Evolutionary conservation across 2,797 vertebrate species (phyloP).

Genomic region (Tympanoctomys barrerae): DNA sequence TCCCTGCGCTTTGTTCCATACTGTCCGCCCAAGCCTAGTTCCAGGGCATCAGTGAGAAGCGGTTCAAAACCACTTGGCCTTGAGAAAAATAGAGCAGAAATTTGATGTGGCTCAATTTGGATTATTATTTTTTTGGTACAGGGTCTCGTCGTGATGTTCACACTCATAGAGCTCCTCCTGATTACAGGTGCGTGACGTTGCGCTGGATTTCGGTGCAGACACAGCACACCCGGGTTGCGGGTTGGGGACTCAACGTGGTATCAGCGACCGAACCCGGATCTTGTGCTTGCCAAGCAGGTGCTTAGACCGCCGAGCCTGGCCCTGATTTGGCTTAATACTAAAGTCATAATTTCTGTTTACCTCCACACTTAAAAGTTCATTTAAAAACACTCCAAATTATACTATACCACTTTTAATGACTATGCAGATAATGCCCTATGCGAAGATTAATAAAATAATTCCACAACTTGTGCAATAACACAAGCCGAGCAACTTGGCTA

Average conservation of each 20-base stretch:
- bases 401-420: conserved; percentile 13
- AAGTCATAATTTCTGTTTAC: background rate
- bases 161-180: no score
- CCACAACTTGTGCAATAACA: conserved; percentile 32
- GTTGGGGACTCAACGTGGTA: no score
- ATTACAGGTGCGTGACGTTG: no score
- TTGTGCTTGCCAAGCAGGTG: no score
- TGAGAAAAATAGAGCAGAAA: conserved; percentile 30
- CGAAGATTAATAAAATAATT: conserved; percentile 50
- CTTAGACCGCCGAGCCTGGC: no score
- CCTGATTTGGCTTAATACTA: conserved; percentile 2
- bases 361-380: conserved; percentile 32
- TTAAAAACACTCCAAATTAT: background rate
- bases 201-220: no score
- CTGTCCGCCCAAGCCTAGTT: background rate
- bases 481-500: background rate
- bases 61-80: background rate
- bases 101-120: background rate
- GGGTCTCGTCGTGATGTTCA: no score
- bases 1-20: background rate
- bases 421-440: conserved; percentile 12
- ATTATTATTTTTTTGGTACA: no score
- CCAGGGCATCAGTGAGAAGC: background rate
- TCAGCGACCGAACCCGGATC: no score
- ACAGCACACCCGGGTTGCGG: no score